Percentiles rank a stretch among this genome's conserved stretches.
These are phyloP conservation scores for Helleia helle DNA, from an alignment of 2,888 invertebrate genomes.

Conservation along the genomic window DNA sequence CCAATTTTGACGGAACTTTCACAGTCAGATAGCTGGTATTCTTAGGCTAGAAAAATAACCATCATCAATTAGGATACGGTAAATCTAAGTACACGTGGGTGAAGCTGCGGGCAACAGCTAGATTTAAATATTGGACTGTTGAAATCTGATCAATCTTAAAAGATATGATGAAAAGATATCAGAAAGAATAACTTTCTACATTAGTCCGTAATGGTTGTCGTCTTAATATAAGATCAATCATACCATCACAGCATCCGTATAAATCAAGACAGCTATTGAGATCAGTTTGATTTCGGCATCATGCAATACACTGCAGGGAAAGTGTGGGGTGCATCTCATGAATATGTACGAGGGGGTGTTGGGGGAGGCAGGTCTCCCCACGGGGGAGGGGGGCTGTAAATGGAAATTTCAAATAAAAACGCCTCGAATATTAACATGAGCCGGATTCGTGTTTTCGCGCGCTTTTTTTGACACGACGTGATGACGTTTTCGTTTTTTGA, in stretches of 20 bases:
- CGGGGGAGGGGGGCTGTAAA: constrained; percentile 45
- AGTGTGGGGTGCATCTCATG: constrained; percentile 76
- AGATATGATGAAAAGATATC: too few relatives aligned
- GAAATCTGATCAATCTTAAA: too few relatives aligned
- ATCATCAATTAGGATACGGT: too few relatives aligned
- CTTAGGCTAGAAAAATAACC: too few relatives aligned
- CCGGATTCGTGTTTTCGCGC: constrained; percentile 64
- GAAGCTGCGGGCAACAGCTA: too few relatives aligned
- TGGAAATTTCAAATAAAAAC: constrained; percentile 75
- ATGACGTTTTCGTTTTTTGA: too few relatives aligned
- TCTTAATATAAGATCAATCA: constrained; percentile 7
- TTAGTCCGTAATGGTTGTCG: too few relatives aligned
- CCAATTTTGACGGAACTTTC: too few relatives aligned
- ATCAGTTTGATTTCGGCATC: constrained; percentile 20
- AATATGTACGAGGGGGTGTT: constrained; percentile 76
- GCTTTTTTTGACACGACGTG: constrained; percentile 12
- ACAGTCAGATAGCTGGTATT: too few relatives aligned
- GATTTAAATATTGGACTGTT: too few relatives aligned
- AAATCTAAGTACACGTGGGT: too few relatives aligned
- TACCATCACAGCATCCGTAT: constrained; percentile 17
- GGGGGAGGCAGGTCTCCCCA: constrained; percentile 10
- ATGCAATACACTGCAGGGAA: constrained; percentile 42
- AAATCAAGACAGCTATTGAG: constrained; percentile 22
- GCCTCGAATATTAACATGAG: constrained; percentile 72
- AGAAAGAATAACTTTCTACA: not conserved